Percentiles rank a stretch among this genome's conserved stretches.
phyloP scores from a whole-genome alignment of 2,888 invertebrate species.

The Elegia similella region DNA sequence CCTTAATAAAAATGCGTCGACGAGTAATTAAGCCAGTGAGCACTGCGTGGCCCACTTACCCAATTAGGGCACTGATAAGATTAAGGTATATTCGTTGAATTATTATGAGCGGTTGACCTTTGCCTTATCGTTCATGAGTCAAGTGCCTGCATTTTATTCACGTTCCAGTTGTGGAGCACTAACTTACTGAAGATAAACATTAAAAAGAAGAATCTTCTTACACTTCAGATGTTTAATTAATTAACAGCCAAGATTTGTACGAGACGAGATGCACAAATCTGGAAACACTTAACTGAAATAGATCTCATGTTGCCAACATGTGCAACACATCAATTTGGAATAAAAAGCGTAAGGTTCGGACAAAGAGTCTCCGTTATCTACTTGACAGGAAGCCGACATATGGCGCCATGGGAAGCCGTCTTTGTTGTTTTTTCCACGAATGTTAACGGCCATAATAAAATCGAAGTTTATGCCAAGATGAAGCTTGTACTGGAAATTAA shows the following conservation, averaged over 20 bases:
- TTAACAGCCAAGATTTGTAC: background rate
- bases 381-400: slow-evolving; percentile 56
- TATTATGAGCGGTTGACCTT: slow-evolving; percentile 7
- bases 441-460: slow-evolving; percentile 25
- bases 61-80: slow-evolving; percentile 33
- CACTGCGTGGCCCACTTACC: slow-evolving; percentile 27
- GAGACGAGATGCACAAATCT: slow-evolving; percentile 30
- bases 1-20: background rate
- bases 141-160: slow-evolving; percentile 6
- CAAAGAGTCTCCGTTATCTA: slow-evolving; percentile 40
- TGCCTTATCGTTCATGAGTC: slow-evolving; percentile 17
- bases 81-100: slow-evolving; percentile 20
- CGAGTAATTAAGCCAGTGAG: slow-evolving; percentile 5
- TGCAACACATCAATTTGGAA: slow-evolving; percentile 32
- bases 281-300: slow-evolving; percentile 32
- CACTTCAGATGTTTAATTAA: background rate
- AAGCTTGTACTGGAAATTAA: background rate
- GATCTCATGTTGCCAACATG: slow-evolving; percentile 31
- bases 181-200: background rate
- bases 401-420: slow-evolving; percentile 50
- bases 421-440: slow-evolving; percentile 53
- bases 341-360: slow-evolving; percentile 38
- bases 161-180: background rate
- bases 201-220: background rate
- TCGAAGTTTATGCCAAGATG: slow-evolving; percentile 12